Evolutionary conservation across 2,888 invertebrate genomes (phyloP).

Genomic region (Stramonita haemastoma): DNA sequence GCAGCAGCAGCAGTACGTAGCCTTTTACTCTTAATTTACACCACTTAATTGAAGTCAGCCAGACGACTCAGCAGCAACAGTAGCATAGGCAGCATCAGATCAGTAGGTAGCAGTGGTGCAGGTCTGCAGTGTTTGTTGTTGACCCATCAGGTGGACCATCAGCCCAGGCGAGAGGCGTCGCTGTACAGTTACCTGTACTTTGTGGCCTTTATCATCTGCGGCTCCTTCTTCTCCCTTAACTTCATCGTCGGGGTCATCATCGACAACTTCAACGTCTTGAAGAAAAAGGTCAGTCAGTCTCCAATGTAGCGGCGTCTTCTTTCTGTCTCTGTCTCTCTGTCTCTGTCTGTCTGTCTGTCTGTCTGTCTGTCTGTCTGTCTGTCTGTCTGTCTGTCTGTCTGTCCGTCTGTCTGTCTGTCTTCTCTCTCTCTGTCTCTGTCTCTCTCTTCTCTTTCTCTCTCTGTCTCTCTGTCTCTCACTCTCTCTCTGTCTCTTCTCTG

Average conservation of each 20-base stretch:
- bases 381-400: background rate
- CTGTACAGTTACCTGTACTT: slow-evolving; percentile 95
- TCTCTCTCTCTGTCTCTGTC: too few relatives aligned
- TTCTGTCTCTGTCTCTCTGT: background rate
- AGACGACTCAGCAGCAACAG: background rate
- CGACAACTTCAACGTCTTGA: slow-evolving; percentile 98
- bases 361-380: background rate
- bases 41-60: too few relatives aligned
- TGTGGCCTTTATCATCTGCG: slow-evolving; percentile 97
- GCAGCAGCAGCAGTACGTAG: too few relatives aligned
- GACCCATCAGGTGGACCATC: slow-evolving; percentile 83
- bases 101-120: too few relatives aligned
- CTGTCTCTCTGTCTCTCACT: too few relatives aligned
- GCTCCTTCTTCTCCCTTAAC: slow-evolving; percentile 97
- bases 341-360: background rate
- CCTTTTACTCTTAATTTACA: too few relatives aligned
- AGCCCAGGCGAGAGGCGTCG: slow-evolving; percentile 92
- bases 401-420: background rate
- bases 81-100: background rate
- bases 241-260: slow-evolving; percentile 99
- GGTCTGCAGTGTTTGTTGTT: background rate
- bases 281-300: slow-evolving; percentile 88
- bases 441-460: too few relatives aligned
- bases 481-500: too few relatives aligned
- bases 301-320: background rate